phyloP scores from a whole-genome alignment of 92 coral and sea anemone genomes.

The Zoanthus sociatus region DNA sequence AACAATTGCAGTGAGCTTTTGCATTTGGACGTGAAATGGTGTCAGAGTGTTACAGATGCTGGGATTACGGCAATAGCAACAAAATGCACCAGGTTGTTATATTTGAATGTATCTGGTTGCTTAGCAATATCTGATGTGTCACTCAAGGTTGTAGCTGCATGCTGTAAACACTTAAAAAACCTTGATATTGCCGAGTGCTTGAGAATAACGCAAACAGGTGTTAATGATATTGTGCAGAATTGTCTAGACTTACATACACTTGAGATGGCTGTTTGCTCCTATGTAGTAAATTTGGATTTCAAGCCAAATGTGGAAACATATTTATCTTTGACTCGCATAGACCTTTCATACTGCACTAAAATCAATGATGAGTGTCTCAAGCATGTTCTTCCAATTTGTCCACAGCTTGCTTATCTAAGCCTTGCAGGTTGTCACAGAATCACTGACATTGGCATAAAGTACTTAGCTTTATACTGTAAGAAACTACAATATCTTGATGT shows the following conservation, averaged over 20 bases:
- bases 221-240: constrained; percentile 77
- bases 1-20: constrained; percentile 62
- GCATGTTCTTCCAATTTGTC: constrained; percentile 61
- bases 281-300: constrained; percentile 68
- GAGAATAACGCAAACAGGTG: constrained; percentile 70
- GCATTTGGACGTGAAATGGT: constrained; percentile 75
- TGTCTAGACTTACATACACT: constrained; percentile 65
- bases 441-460: constrained; percentile 75
- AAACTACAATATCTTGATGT: constrained; percentile 70
- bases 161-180: constrained; percentile 59
- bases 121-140: constrained; percentile 83
- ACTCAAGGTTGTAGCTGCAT: constrained; percentile 71
- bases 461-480: constrained; percentile 60
- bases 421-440: constrained; percentile 86
- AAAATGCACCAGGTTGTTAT: constrained; percentile 61
- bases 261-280: constrained; percentile 89
- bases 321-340: constrained; percentile 65
- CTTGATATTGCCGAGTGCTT: constrained; percentile 79
- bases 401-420: constrained; percentile 64
- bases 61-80: constrained; percentile 80
- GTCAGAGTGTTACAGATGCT: constrained; percentile 82
- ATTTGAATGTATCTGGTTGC: constrained; percentile 84
- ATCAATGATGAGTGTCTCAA: constrained; percentile 76
- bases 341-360: constrained; percentile 80
- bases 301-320: constrained; percentile 31